These are phyloP conservation scores for Sciurus vulgaris DNA, from an alignment of 2,797 vertebrate genomes.

Conservation along the genomic window DNA sequence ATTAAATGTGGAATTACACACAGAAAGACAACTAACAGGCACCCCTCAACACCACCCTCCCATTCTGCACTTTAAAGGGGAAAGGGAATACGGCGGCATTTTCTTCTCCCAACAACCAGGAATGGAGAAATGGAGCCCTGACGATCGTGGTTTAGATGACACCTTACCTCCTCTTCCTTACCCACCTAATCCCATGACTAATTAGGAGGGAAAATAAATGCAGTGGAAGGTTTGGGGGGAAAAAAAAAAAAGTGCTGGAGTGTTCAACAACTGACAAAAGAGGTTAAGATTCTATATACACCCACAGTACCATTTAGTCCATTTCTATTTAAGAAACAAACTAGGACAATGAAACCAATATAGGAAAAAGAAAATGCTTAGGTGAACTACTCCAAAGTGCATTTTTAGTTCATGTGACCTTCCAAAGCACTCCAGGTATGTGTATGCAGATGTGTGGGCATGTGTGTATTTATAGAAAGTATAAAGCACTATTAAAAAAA, in stretches of 20 bases:
- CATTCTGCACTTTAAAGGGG: slow-evolving; percentile 28
- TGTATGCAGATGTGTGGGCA: slow-evolving; percentile 61
- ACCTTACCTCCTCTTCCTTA: not conserved
- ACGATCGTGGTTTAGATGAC: not conserved
- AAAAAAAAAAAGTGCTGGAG: slow-evolving; percentile 42
- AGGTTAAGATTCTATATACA: slow-evolving; percentile 55
- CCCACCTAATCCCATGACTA: not conserved
- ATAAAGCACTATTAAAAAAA: slow-evolving; percentile 68
- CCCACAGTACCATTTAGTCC: slow-evolving; percentile 69
- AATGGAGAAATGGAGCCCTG: not conserved
- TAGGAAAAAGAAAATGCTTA: slow-evolving; percentile 67
- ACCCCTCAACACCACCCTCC: not conserved
- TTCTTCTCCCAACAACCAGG: not conserved
- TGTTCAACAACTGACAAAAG: slow-evolving; percentile 51
- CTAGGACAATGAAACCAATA: slow-evolving; percentile 72
- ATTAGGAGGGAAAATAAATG: not conserved
- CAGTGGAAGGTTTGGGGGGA: not conserved
- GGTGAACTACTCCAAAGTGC: slow-evolving; percentile 65
- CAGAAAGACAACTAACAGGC: not conserved
- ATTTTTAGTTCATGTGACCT: slow-evolving; percentile 78
- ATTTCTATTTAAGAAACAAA: slow-evolving; percentile 79
- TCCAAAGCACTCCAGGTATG: slow-evolving; percentile 64
- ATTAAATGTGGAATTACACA: not conserved
- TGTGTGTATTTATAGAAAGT: slow-evolving; percentile 72
- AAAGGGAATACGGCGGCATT: not conserved